phyloP scores from a whole-genome alignment of 1,140 invertebrate genomes.

The Drosophila willistoni region DNA sequence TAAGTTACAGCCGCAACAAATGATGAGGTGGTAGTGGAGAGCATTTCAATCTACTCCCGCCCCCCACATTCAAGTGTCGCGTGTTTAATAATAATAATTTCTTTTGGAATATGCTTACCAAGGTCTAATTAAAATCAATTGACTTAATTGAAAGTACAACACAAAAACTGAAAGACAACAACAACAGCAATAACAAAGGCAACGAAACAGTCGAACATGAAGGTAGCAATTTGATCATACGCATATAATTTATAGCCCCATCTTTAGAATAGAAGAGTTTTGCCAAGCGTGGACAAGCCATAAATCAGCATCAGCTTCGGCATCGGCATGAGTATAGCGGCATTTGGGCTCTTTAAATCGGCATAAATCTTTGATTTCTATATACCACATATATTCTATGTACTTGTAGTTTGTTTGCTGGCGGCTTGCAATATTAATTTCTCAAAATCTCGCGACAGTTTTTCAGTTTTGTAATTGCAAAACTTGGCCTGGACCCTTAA shows the following conservation, averaged over 20 bases:
- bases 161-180: constrained; percentile 28
- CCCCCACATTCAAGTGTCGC: constrained; percentile 52
- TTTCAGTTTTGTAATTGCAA: constrained; percentile 67
- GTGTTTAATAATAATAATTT: constrained; percentile 81
- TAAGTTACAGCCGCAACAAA: constrained; percentile 54
- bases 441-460: constrained; percentile 77
- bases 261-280: constrained; percentile 15
- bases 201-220: constrained; percentile 54
- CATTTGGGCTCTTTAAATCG: constrained; percentile 65
- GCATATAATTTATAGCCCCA: constrained; percentile 65
- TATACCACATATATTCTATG: constrained; percentile 28
- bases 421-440: constrained; percentile 64
- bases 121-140: constrained; percentile 82
- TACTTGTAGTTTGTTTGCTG: constrained; percentile 16
- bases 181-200: constrained; percentile 16
- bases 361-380: constrained; percentile 64
- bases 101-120: constrained; percentile 72
- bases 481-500: constrained; percentile 50
- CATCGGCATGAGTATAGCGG: constrained; percentile 20
- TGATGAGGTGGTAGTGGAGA: constrained; percentile 52
- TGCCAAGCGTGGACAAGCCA: constrained; percentile 37
- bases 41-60: constrained; percentile 13
- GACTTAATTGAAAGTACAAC: constrained; percentile 79
- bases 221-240: constrained; percentile 77
- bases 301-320: constrained; percentile 68